A percentile compares a stretch with the other conserved stretches of the same genome.
Evolutionary conservation across 2,888 invertebrate species (phyloP).

Genomic region (Digitonthophagus gazella): DNA sequence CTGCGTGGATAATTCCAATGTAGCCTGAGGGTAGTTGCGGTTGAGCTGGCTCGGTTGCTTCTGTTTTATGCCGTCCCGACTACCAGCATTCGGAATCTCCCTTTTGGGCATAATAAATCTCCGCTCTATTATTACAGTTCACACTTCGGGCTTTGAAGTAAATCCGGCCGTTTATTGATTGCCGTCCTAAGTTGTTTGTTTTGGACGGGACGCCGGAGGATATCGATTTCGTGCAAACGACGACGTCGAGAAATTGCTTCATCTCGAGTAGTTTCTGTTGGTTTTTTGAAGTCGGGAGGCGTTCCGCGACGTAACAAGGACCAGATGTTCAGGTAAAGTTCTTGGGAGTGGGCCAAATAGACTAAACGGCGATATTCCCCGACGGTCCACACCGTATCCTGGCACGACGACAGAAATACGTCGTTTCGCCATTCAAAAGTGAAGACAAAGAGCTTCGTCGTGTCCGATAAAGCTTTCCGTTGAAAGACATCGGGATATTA

Average conservation of each 20-base stretch:
- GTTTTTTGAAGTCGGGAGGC: background rate
- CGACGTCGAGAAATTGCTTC: constrained; percentile 4
- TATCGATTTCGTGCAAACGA: background rate
- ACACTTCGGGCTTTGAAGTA: constrained; percentile 3
- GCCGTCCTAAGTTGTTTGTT: background rate
- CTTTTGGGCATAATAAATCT: constrained; percentile 27
- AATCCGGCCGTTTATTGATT: constrained; percentile 9
- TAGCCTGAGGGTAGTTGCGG: constrained; percentile 26
- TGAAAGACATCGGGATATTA: background rate
- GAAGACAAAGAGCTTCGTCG: background rate
- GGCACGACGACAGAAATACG: background rate
- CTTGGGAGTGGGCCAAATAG: constrained; percentile 7
- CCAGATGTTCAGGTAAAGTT: constrained; percentile 15
- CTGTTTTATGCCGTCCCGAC: constrained; percentile 19
- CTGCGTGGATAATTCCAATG: constrained; percentile 23
- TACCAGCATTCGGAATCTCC: constrained; percentile 20
- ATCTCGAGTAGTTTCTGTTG: background rate
- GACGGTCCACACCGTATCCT: background rate
- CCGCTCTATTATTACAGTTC: constrained; percentile 13
- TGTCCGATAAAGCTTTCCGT: background rate
- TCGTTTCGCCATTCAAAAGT: background rate
- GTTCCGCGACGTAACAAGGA: background rate
- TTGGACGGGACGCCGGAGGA: background rate
- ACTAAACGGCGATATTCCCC: background rate
- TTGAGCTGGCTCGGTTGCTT: constrained; percentile 25